These are phyloP conservation scores for Stenodera caucasica DNA, from an alignment of 2,888 invertebrate genomes.

Conservation along the genomic window DNA sequence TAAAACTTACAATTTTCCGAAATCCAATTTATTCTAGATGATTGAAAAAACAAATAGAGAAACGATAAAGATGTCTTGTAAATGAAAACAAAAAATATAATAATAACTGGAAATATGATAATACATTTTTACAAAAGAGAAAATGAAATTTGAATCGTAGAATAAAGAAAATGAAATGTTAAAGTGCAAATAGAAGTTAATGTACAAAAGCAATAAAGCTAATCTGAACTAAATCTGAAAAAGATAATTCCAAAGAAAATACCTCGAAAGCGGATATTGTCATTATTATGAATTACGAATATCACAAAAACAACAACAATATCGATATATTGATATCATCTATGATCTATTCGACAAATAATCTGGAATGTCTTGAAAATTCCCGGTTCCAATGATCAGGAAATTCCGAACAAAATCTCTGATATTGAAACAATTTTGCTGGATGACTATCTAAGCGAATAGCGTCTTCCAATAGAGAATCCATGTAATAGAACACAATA, in stretches of 20 bases:
- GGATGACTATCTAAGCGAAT: neutral
- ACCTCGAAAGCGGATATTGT: no score
- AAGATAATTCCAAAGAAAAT: neutral
- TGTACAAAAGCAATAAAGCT: neutral
- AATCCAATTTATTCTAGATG: no score
- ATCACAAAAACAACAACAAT: neutral
- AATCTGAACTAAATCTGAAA: neutral
- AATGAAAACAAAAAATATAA: neutral
- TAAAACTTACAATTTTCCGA: no score
- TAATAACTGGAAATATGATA: neutral
- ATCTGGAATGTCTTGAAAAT: neutral
- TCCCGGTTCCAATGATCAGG: neutral
- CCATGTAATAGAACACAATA: neutral
- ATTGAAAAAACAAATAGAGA: no score
- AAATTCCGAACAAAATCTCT: neutral
- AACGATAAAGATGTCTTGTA: no score
- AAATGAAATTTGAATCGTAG: neutral
- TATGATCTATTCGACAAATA: neutral
- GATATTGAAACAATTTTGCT: neutral
- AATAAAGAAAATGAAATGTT: neutral
- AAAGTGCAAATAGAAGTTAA: conserved; percentile 2
- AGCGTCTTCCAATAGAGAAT: no score
- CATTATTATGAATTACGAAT: no score
- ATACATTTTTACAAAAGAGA: neutral
- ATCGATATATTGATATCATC: neutral